Evolutionary conservation across 2,888 invertebrate genomes (phyloP).

Genomic region (Opisthograptis luteolata): DNA sequence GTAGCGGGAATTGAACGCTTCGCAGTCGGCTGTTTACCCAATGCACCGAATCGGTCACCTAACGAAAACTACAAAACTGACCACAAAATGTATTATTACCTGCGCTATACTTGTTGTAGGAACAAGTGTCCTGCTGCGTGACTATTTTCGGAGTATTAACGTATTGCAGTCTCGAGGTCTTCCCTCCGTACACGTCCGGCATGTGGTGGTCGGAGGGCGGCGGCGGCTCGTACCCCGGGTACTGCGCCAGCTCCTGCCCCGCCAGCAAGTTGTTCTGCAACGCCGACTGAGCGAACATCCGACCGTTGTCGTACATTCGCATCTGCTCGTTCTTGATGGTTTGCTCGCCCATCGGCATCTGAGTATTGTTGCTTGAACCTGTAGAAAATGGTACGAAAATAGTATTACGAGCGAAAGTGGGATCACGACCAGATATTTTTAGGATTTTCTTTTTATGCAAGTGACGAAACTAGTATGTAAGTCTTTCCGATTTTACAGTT

Average conservation of each 20-base stretch:
- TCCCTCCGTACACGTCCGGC: conserved; percentile 57
- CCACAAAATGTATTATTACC: conserved; percentile 43
- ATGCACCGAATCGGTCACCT: too few species aligned
- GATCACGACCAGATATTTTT: too few species aligned
- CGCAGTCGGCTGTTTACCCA: too few species aligned
- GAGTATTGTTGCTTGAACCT: conserved; percentile 75
- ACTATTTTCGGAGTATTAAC: conserved; percentile 63
- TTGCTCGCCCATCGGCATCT: conserved; percentile 69
- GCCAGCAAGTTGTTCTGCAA: conserved; percentile 64
- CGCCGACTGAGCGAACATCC: conserved; percentile 67
- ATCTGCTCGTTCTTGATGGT: conserved; percentile 71
- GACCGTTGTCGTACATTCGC: conserved; percentile 68
- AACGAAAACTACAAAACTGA: too few species aligned
- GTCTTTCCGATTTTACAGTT: too few species aligned
- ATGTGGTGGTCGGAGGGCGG: conserved; percentile 51
- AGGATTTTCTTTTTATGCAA: too few species aligned
- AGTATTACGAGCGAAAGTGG: too few species aligned
- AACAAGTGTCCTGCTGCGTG: conserved; percentile 56
- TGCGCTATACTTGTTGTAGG: conserved; percentile 66
- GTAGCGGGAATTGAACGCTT: too few species aligned
- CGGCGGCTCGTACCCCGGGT: conserved; percentile 60
- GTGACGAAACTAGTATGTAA: too few species aligned
- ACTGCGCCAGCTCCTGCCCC: conserved; percentile 64
- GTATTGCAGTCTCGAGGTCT: conserved; percentile 60
- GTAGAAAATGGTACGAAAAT: conserved; percentile 33